Evolutionary conservation across 2,888 invertebrate species (phyloP).

Genomic region (Erpobdella octoculata): DNA sequence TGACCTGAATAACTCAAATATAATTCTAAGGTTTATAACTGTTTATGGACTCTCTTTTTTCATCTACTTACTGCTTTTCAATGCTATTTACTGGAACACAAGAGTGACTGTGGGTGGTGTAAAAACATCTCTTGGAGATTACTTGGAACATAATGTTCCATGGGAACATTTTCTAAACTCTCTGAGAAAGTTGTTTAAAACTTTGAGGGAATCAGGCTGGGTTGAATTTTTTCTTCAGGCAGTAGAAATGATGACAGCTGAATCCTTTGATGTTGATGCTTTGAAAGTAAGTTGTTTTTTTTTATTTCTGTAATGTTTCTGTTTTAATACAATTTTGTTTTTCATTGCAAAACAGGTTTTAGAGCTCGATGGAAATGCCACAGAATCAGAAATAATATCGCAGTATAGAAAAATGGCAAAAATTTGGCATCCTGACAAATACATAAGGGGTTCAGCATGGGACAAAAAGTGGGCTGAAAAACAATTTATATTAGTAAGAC

Average conservation of each 20-base stretch:
- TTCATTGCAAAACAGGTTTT: conserved; percentile 58
- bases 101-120: background rate
- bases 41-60: background rate
- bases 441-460: conserved; percentile 61
- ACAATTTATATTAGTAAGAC: conserved; percentile 82
- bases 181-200: background rate
- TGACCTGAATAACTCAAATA: background rate
- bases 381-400: conserved; percentile 75
- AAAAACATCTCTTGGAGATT: background rate
- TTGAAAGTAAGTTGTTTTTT: background rate
- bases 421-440: conserved; percentile 84
- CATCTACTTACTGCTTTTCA: background rate
- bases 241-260: background rate
- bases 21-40: conserved; percentile 1
- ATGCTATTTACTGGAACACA: conserved; percentile 12
- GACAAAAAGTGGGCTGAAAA: conserved; percentile 68
- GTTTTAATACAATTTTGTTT: background rate
- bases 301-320: background rate
- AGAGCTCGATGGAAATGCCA: conserved; percentile 68
- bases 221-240: background rate
- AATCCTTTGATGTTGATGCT: background rate
- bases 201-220: background rate
- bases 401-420: conserved; percentile 73
- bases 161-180: background rate
- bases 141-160: background rate